These are phyloP conservation scores for Lasioglossum figueresi DNA, from an alignment of 2,888 invertebrate species.

Conservation along the genomic window DNA sequence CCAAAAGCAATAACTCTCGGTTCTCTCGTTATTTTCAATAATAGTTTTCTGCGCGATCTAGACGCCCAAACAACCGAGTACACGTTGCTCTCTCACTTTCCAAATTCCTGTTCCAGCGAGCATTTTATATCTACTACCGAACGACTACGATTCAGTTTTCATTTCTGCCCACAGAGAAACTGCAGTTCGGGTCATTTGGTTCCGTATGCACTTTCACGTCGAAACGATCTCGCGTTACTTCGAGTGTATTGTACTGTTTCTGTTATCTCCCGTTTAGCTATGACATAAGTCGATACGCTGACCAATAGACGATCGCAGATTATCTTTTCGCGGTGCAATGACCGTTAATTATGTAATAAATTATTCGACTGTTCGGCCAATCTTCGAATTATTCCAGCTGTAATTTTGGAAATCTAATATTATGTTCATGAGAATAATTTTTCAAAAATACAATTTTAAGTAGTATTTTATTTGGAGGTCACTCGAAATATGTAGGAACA, in stretches of 20 bases:
- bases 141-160: conserved; percentile 28
- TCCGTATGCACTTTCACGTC: conserved; percentile 41
- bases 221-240: conserved; percentile 20
- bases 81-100: conserved; percentile 22
- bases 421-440: not conserved
- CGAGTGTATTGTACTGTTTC: conserved; percentile 4
- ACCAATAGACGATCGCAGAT: not conserved
- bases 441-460: not conserved
- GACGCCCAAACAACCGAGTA: not conserved
- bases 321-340: not conserved
- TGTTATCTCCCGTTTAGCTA: conserved; percentile 1
- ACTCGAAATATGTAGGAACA: too few relatives aligned
- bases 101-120: conserved; percentile 8
- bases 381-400: not conserved
- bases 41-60: not conserved
- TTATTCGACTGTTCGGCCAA: not conserved
- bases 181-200: conserved; percentile 23
- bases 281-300: not conserved
- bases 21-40: conserved; percentile 23
- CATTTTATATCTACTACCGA: conserved; percentile 22
- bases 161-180: conserved; percentile 29
- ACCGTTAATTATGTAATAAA: not conserved
- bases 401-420: not conserved
- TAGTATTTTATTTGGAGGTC: too few relatives aligned
- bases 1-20: not conserved